Conservation (phyloP, 1,140 invertebrate genomes). For the Bradynema listronoti region DNA sequence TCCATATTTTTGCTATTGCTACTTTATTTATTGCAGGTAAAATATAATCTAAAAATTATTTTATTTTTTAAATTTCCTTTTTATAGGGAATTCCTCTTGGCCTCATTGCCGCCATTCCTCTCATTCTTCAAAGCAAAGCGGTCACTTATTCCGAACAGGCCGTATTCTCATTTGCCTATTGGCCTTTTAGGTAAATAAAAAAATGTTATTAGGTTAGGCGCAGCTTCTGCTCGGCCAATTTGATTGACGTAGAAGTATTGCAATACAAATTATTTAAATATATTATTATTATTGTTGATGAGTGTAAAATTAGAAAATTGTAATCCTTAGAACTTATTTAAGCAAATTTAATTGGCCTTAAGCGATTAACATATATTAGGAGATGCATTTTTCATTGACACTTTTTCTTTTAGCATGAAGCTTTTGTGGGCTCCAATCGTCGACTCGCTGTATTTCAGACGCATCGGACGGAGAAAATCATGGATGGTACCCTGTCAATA, state of each 20-base stretch:
- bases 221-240: too few relatives aligned
- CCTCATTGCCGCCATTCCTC: slow-evolving; percentile 77
- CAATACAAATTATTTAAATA: too few relatives aligned
- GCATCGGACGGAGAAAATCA: slow-evolving; percentile 85
- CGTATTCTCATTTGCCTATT: slow-evolving; percentile 93
- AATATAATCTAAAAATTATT: slow-evolving; percentile 7
- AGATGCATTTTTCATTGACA: too few relatives aligned
- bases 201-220: slow-evolving; percentile 6
- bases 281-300: too few relatives aligned
- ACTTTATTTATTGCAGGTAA: slow-evolving; percentile 52
- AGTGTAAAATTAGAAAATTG: too few relatives aligned
- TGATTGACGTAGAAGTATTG: too few relatives aligned
- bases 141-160: slow-evolving; percentile 87
- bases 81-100: slow-evolving; percentile 93
- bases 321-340: too few relatives aligned
- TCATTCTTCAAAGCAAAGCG: slow-evolving; percentile 82
- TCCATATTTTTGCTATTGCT: slow-evolving; percentile 52
- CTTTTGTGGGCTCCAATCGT: slow-evolving; percentile 95
- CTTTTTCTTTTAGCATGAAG: slow-evolving; percentile 65
- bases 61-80: slow-evolving; percentile 25
- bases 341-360: too few relatives aligned
- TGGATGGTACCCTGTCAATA: slow-evolving; percentile 70
- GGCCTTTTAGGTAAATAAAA: slow-evolving; percentile 70
- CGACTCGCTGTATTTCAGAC: slow-evolving; percentile 75
- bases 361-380: too few relatives aligned